These are phyloP conservation scores for Lasioglossum leucozonium DNA, from an alignment of 2,888 invertebrate species.

Conservation along the genomic window DNA sequence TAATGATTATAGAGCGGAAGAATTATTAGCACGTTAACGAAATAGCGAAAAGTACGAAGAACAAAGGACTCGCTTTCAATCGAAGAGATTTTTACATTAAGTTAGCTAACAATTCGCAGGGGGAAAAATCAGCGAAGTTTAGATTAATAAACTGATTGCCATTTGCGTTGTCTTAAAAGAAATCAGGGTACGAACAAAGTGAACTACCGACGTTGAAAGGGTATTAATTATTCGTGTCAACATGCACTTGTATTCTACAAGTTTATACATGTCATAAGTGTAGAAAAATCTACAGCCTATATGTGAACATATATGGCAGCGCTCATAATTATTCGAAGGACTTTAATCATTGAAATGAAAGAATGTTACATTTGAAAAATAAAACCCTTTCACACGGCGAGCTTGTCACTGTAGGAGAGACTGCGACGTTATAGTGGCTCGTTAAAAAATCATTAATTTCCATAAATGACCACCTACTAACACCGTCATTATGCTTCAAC, in stretches of 20 bases:
- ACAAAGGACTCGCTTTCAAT: background rate
- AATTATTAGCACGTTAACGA: too few species aligned
- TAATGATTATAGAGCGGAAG: too few species aligned
- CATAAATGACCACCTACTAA: too few species aligned
- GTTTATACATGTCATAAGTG: background rate
- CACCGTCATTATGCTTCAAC: too few species aligned
- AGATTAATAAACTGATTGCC: background rate
- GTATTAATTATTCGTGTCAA: background rate
- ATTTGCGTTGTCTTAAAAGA: background rate
- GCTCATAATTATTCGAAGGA: conserved; percentile 13
- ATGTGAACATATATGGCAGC: background rate
- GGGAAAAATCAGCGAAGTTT: background rate
- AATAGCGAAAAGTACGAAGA: background rate
- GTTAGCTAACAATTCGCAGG: background rate
- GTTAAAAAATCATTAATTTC: background rate
- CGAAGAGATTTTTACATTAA: background rate
- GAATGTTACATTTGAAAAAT: conserved; percentile 3
- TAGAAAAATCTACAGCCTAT: background rate
- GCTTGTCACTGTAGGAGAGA: background rate
- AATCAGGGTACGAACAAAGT: background rate
- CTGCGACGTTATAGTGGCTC: background rate
- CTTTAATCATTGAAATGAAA: background rate
- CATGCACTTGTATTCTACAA: background rate
- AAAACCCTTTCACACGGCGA: conserved; percentile 6
- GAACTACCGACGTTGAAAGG: background rate